Evolutionary conservation across 2,888 invertebrate genomes (phyloP).

Genomic region (Zygogramma bicolorata): DNA sequence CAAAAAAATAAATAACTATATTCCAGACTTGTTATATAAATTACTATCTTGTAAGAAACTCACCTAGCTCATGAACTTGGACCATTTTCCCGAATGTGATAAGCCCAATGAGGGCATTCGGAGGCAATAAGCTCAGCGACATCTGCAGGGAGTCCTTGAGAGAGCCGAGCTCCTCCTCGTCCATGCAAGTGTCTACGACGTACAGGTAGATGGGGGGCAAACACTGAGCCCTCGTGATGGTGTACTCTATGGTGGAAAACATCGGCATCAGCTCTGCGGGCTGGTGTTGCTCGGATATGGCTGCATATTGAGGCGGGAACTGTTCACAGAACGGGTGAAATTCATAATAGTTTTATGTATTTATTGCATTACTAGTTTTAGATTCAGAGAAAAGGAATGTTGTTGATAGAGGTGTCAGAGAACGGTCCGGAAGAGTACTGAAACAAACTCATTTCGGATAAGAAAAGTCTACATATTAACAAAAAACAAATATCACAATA

Average conservation of each 20-base stretch:
- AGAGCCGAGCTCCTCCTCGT: conserved; percentile 95
- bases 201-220: conserved; percentile 96
- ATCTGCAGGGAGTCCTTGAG: conserved; percentile 96
- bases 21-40: no score
- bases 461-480: no score
- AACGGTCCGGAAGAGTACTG: no score
- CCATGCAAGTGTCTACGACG: conserved; percentile 97
- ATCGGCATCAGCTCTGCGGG: conserved; percentile 97
- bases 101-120: conserved; percentile 94
- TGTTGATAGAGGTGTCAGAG: no score
- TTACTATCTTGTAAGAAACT: no score
- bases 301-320: conserved; percentile 99
- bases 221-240: conserved; percentile 89
- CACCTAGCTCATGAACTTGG: conserved; percentile 95
- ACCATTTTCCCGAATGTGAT: conserved; percentile 99
- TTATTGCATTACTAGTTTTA: no score
- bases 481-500: no score
- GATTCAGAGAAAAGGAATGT: no score
- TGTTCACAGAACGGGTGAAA: no score
- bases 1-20: no score
- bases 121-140: conserved; percentile 94
- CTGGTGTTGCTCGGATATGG: conserved; percentile 97
- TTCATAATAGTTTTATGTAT: no score
- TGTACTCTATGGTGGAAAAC: conserved; percentile 98
- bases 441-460: no score